Conservation (phyloP, 1,140 invertebrate genomes). For the Orchesella cincta region DNA sequence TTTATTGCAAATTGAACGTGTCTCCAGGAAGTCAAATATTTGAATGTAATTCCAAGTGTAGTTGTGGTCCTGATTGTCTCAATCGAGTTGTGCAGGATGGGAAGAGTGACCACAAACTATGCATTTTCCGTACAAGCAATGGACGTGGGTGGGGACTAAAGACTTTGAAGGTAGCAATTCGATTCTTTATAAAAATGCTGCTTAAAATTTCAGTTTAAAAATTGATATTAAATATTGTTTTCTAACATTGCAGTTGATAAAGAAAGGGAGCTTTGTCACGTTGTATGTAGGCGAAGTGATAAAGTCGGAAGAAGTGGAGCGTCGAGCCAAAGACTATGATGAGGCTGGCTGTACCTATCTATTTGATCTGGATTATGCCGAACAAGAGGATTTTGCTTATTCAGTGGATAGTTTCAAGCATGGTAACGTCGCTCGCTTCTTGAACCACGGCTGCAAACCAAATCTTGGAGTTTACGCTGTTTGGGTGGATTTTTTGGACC, state of each 20-base stretch:
- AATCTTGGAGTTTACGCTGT: constrained; percentile 89
- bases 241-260: constrained; percentile 61
- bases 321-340: constrained; percentile 58
- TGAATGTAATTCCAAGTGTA: constrained; percentile 87
- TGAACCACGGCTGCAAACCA: constrained; percentile 94
- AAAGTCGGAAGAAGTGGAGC: constrained; percentile 81
- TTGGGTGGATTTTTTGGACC: constrained; percentile 87
- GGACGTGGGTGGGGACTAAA: constrained; percentile 92
- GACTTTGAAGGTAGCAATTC: constrained; percentile 62
- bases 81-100: constrained; percentile 89
- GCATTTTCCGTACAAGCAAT: constrained; percentile 83
- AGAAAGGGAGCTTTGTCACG: constrained; percentile 80
- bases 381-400: constrained; percentile 65
- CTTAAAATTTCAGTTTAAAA: background rate
- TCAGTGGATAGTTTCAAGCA: constrained; percentile 63
- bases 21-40: constrained; percentile 80
- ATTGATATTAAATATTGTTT: background rate
- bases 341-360: constrained; percentile 73
- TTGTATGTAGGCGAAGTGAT: constrained; percentile 94
- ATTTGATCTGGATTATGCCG: constrained; percentile 92
- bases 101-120: constrained; percentile 63
- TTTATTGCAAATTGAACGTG: constrained; percentile 65
- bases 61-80: constrained; percentile 71
- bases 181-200: too few relatives aligned
- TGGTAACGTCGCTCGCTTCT: constrained; percentile 91